Evolutionary conservation across 2,113 vertebrate genomes (phyloP).

Genomic region (Paramormyrops kingsleyae): DNA sequence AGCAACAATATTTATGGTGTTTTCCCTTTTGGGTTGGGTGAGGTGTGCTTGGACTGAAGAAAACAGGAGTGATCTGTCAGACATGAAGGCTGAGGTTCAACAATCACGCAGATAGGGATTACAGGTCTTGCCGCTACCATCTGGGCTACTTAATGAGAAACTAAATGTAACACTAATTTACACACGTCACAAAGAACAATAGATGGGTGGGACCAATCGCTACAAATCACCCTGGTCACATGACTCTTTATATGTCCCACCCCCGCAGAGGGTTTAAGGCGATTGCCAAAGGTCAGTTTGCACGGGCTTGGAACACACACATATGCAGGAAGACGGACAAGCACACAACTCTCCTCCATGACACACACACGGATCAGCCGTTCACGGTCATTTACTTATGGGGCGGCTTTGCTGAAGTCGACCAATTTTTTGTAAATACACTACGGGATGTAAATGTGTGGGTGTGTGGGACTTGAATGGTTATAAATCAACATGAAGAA

Average conservation of each 20-base stretch:
- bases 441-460: background rate
- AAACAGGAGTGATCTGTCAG: background rate
- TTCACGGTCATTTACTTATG: background rate
- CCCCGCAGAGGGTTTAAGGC: background rate
- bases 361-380: background rate
- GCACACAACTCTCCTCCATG: background rate
- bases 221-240: background rate
- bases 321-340: background rate
- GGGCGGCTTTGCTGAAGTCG: background rate
- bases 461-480: background rate
- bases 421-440: background rate
- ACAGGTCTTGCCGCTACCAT: background rate
- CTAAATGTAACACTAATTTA: background rate
- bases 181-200: background rate
- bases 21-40: background rate
- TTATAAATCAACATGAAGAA: background rate
- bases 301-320: background rate
- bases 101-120: background rate
- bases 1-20: background rate
- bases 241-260: background rate
- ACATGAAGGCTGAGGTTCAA: background rate
- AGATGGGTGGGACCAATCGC: background rate
- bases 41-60: background rate
- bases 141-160: background rate
- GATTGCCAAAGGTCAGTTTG: background rate